These are phyloP conservation scores for Alitta virens DNA, from an alignment of 2,888 invertebrate species.

Conservation along the genomic window DNA sequence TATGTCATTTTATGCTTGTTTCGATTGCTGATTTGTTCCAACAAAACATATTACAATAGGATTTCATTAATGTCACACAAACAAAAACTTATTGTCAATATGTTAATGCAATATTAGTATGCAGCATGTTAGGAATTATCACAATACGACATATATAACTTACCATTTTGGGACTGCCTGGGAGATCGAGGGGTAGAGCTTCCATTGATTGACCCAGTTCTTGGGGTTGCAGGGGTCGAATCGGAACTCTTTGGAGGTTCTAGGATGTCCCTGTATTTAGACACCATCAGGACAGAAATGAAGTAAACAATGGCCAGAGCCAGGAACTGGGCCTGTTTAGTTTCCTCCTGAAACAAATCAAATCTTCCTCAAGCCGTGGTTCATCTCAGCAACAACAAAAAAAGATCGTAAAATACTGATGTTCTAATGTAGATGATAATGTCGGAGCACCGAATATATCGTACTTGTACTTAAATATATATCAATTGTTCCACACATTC, in stretches of 20 bases:
- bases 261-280: conserved; percentile 97
- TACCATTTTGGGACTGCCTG: conserved; percentile 7
- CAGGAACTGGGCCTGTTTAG: conserved; percentile 98
- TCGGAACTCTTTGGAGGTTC: conserved; percentile 68
- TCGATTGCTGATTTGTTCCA: too few relatives aligned
- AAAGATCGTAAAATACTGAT: too few relatives aligned
- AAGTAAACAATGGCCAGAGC: conserved; percentile 99
- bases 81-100: too few relatives aligned
- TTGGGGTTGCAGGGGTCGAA: conserved; percentile 20
- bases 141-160: neutral
- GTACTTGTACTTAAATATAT: too few relatives aligned
- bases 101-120: too few relatives aligned
- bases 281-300: conserved; percentile 99
- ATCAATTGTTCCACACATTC: too few relatives aligned
- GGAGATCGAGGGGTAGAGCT: conserved; percentile 7
- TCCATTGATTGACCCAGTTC: conserved; percentile 32
- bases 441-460: too few relatives aligned
- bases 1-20: too few relatives aligned
- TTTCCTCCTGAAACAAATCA: conserved; percentile 79
- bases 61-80: too few relatives aligned
- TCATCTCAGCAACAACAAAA: too few relatives aligned
- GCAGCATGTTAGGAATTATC: neutral
- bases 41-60: too few relatives aligned
- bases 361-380: neutral
- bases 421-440: too few relatives aligned